Evolutionary conservation across 1,140 invertebrate species (phyloP), one percentile per base, ranked within the genome.

Genomic region (Penaeus chinensis): DNA sequence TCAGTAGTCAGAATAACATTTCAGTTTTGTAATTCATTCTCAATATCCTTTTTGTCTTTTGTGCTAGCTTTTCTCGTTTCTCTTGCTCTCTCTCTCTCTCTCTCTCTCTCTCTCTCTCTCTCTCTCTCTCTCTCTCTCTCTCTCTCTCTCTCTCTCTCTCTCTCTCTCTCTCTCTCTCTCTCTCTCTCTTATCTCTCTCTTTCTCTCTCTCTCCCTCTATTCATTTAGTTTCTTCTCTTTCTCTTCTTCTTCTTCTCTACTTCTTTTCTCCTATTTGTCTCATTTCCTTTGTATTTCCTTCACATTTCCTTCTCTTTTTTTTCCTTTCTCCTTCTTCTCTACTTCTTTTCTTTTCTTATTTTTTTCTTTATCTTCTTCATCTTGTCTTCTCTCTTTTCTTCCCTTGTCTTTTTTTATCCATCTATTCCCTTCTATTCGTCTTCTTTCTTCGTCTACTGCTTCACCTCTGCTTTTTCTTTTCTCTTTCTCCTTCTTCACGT

Each of bases 321-420:
- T n/a, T n/a, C 63, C 63, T 65, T n/a, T 65, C n/a, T 65, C 63
- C 63, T 65, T n/a, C 63, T 65, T n/a, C 63, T n/a, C n/a, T n/a
- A 18, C n/a, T n/a, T n/a, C 63, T 65, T n/a, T n/a, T 65, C n/a
- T 18, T 65, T 65, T n/a, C 63, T 65, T n/a, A 16, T 65, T n/a
- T n/a, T 65, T 16, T n/a, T n/a, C n/a, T n/a, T 65, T 65, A 16
- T 65, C 63, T n/a, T n/a, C n/a, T n/a, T 65, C 63, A 16, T 65
- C 63, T 65, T 65, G 16, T n/a, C 63, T 65, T n/a, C 63, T 65
- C 63, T n/a, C 63, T 65, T n/a, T n/a, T 65, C 63, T n/a, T 65
- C 63, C 63, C 63, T 65, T 65, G 16, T 65, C 63, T n/a, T n/a
- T 65, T n/a, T n/a, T 65, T n/a, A 16, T n/a, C 63, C 63, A 16